Conservation (phyloP, 1,140 invertebrate genomes). For the Pogonomyrmex barbatus region DNA sequence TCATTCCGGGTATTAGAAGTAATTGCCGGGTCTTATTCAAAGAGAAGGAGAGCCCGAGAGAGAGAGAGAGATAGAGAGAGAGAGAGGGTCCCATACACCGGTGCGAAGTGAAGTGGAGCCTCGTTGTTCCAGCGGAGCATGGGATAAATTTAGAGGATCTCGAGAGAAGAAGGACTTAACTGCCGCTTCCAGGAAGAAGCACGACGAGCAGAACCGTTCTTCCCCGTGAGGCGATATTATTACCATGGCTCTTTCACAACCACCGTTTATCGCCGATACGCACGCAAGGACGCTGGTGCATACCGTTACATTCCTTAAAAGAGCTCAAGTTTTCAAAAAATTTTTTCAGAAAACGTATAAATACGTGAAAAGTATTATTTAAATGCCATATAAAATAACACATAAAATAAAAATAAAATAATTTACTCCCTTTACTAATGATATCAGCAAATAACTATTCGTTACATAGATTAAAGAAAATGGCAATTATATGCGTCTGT, state of each 20-base stretch:
- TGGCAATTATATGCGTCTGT: background rate
- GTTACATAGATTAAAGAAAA: background rate
- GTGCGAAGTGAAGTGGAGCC: slow-evolving; percentile 14
- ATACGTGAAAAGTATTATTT: background rate
- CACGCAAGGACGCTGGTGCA: slow-evolving; percentile 64
- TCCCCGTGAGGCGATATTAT: slow-evolving; percentile 69
- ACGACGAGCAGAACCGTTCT: slow-evolving; percentile 54
- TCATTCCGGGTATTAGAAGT: slow-evolving; percentile 72
- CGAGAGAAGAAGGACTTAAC: slow-evolving; percentile 67
- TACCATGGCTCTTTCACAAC: slow-evolving; percentile 52
- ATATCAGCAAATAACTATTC: background rate
- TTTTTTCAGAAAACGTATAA: background rate
- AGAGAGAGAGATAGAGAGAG: slow-evolving; percentile 24
- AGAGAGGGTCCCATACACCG: slow-evolving; percentile 7
- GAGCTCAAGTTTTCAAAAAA: background rate
- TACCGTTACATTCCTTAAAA: slow-evolving; percentile 17
- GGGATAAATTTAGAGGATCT: slow-evolving; percentile 75
- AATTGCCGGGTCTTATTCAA: slow-evolving; percentile 64
- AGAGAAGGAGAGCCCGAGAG: slow-evolving; percentile 18
- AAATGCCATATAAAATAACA: background rate
- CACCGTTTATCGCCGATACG: slow-evolving; percentile 50
- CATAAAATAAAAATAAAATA: background rate
- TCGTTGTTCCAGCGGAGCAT: slow-evolving; percentile 56
- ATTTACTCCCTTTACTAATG: background rate
- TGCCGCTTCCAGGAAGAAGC: slow-evolving; percentile 70